A percentile compares a stretch with the other conserved stretches of the same genome.
phyloP scores from a whole-genome alignment of 2,113 vertebrate genomes.

The Poicephalus meyeri region DNA sequence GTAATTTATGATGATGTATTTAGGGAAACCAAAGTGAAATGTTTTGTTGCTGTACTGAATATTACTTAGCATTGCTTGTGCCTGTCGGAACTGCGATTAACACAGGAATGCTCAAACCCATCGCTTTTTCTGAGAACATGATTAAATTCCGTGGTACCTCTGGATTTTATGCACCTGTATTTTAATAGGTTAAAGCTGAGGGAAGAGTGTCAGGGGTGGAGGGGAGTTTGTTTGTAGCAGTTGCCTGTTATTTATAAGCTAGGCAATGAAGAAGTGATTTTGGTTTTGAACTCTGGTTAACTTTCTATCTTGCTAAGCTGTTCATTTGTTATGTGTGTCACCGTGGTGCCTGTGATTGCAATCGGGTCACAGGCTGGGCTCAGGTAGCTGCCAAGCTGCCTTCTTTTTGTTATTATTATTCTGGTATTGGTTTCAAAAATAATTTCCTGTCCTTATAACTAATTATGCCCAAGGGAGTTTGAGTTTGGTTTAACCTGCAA shows the following conservation, averaged over 20 bases:
- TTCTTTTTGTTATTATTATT: background rate
- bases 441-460: conserved; percentile 4
- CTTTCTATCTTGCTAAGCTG: background rate
- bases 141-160: background rate
- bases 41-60: background rate
- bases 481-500: conserved; percentile 7
- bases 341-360: background rate
- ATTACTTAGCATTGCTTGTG: background rate
- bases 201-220: background rate
- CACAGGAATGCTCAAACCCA: background rate
- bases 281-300: background rate
- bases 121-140: background rate
- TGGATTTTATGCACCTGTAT: background rate
- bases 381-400: background rate
- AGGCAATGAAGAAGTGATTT: background rate
- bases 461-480: conserved; percentile 1
- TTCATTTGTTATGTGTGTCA: background rate
- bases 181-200: background rate
- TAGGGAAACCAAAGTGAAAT: background rate
- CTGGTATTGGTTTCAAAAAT: background rate
- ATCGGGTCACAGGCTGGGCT: background rate
- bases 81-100: background rate
- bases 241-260: background rate
- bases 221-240: background rate
- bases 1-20: background rate